Evolutionary conservation across 2,113 vertebrate genomes (phyloP).

Genomic region (Sebastes schlegelii): DNA sequence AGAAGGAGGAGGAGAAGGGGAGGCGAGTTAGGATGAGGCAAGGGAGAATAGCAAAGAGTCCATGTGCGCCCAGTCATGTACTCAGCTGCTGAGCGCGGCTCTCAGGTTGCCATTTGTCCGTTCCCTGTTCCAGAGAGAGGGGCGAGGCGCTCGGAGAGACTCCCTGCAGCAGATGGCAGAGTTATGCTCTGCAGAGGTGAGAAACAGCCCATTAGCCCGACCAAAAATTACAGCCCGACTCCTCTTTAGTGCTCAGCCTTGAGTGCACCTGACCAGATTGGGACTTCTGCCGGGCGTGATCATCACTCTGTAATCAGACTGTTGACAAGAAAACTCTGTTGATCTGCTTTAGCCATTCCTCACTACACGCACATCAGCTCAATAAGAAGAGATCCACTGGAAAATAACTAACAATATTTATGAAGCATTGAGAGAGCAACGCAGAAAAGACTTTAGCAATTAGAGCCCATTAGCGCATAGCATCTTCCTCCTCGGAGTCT

Average conservation of each 20-base stretch:
- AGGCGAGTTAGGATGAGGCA: not conserved
- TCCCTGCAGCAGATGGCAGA: conserved; percentile 85
- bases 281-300: conserved; percentile 46
- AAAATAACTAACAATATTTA: conserved; percentile 27
- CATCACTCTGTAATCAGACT: conserved; percentile 57
- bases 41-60: conserved; percentile 33
- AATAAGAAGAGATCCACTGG: not conserved
- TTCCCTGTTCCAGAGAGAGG: conserved; percentile 62
- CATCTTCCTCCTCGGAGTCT: not conserved
- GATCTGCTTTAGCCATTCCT: too few species aligned
- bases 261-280: conserved; percentile 74
- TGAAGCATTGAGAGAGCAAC: conserved; percentile 4
- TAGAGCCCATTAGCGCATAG: conserved; percentile 8
- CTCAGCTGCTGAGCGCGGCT: conserved; percentile 73
- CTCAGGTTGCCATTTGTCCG: conserved; percentile 71
- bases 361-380: not conserved
- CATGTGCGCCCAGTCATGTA: conserved; percentile 58
- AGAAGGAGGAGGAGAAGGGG: not conserved
- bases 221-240: conserved; percentile 78
- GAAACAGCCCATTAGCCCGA: conserved; percentile 82
- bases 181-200: conserved; percentile 80
- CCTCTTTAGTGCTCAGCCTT: conserved; percentile 75
- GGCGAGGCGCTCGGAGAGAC: conserved; percentile 50
- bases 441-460: conserved; percentile 12
- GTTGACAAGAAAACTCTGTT: conserved; percentile 5